Evolutionary conservation across 2,888 invertebrate species (phyloP).

Genomic region (Diogma glabrata): DNA sequence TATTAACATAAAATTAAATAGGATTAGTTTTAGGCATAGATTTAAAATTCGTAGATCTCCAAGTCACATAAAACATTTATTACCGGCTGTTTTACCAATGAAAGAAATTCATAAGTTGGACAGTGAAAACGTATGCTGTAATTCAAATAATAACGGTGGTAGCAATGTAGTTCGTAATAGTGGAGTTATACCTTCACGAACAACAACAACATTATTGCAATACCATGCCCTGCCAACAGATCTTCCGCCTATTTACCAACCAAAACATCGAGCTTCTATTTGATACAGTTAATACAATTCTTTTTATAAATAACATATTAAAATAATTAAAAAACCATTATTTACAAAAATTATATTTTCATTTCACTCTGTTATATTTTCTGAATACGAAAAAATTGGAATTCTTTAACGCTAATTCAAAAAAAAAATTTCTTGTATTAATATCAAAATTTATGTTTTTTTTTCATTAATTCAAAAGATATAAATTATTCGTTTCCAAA

Average conservation of each 20-base stretch:
- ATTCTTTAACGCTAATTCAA: too few relatives aligned
- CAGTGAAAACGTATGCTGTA: neutral
- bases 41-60: slow-evolving; percentile 34
- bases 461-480: too few relatives aligned
- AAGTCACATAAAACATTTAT: slow-evolving; percentile 33
- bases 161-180: neutral
- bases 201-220: slow-evolving; percentile 8
- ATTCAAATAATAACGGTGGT: slow-evolving; percentile 2
- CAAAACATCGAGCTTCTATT: slow-evolving; percentile 9
- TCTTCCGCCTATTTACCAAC: slow-evolving; percentile 9
- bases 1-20: neutral
- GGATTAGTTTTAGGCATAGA: slow-evolving; percentile 27
- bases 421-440: too few relatives aligned
- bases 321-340: too few relatives aligned
- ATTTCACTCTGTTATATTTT: too few relatives aligned
- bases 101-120: slow-evolving; percentile 28
- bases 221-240: slow-evolving; percentile 6
- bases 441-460: too few relatives aligned
- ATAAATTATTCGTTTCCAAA: too few relatives aligned
- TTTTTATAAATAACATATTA: too few relatives aligned
- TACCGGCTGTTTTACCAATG: slow-evolving; percentile 36
- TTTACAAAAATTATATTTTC: too few relatives aligned
- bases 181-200: neutral
- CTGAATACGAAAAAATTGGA: too few relatives aligned
- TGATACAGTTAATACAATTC: too few relatives aligned